A percentile compares a stretch with the other conserved stretches of the same genome.
phyloP scores from a whole-genome alignment of 2,888 invertebrate species.

The Dorcus parallelipipedus region DNA sequence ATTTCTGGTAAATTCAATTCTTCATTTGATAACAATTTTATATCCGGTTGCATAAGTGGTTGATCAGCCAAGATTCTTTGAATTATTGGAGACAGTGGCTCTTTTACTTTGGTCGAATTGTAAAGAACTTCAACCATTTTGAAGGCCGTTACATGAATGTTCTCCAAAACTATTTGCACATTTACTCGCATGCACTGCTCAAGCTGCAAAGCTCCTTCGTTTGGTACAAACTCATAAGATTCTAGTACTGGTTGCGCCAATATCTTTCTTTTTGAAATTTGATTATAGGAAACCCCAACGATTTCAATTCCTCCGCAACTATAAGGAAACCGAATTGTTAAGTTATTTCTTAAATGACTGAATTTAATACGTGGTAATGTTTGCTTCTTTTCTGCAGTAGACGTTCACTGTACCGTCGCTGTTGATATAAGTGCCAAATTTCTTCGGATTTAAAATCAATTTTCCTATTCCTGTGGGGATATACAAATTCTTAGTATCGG shows the following conservation, averaged over 20 bases:
- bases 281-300: slow-evolving; percentile 70
- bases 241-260: slow-evolving; percentile 74
- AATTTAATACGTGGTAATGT: too few species aligned
- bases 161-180: slow-evolving; percentile 73
- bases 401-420: too few species aligned
- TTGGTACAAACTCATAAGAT: slow-evolving; percentile 69
- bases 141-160: slow-evolving; percentile 60
- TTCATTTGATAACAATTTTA: slow-evolving; percentile 56
- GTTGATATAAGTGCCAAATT: slow-evolving; percentile 7
- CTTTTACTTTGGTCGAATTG: background rate
- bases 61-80: slow-evolving; percentile 62
- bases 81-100: slow-evolving; percentile 54
- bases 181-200: slow-evolving; percentile 54
- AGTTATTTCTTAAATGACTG: too few species aligned
- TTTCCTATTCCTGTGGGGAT: slow-evolving; percentile 56
- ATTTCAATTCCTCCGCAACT: slow-evolving; percentile 59
- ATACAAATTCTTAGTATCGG: slow-evolving; percentile 64
- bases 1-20: slow-evolving; percentile 53
- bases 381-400: too few species aligned
- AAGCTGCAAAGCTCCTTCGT: slow-evolving; percentile 39
- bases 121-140: slow-evolving; percentile 52
- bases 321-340: background rate
- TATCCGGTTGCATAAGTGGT: slow-evolving; percentile 67
- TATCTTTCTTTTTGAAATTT: slow-evolving; percentile 66
- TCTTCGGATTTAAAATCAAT: slow-evolving; percentile 19